phyloP scores from a whole-genome alignment of 2,797 vertebrate species.

The Buphagus erythrorhynchus region DNA sequence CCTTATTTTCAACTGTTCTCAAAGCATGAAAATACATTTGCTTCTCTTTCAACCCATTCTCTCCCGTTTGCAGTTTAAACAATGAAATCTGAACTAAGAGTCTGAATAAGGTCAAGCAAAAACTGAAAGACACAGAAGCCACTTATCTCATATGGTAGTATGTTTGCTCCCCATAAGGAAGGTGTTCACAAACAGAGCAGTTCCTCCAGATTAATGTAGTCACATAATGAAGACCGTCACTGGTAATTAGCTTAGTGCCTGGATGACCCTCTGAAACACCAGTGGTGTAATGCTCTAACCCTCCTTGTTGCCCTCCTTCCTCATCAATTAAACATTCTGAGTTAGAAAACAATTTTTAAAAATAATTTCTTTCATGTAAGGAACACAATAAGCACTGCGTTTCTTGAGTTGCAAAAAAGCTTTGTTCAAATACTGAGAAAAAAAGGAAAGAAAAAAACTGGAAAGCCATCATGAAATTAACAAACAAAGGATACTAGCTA shows the following conservation, averaged over 20 bases:
- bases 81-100: conserved; percentile 41
- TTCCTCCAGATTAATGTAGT: not conserved
- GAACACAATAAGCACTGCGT: not conserved
- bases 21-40: conserved; percentile 45
- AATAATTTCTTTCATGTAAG: not conserved
- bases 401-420: not conserved
- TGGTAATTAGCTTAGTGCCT: not conserved
- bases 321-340: not conserved
- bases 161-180: not conserved
- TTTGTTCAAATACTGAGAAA: not conserved
- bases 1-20: conserved; percentile 56
- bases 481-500: not conserved
- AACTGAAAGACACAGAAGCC: not conserved
- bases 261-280: not conserved
- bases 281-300: not conserved
- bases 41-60: conserved; percentile 9
- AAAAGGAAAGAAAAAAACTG: not conserved
- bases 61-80: conserved; percentile 14
- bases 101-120: not conserved
- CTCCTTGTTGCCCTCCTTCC: not conserved
- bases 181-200: not conserved
- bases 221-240: not conserved
- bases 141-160: not conserved
- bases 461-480: not conserved
- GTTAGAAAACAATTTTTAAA: not conserved